A percentile compares a stretch with the other conserved stretches of the same genome.
These are phyloP conservation scores for Glaucopsyche alexis DNA, from an alignment of 2,888 invertebrate species.

Conservation along the genomic window DNA sequence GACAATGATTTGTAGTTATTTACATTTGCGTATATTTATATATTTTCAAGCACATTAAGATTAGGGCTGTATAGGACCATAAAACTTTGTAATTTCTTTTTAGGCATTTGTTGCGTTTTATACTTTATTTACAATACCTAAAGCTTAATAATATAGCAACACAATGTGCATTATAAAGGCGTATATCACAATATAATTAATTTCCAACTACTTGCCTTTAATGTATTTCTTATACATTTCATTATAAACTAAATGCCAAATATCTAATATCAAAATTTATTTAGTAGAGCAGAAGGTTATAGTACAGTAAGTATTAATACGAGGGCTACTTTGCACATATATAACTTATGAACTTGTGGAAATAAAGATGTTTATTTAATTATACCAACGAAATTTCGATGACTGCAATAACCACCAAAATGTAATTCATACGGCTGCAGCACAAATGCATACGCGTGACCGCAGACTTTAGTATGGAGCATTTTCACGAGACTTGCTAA, in stretches of 20 bases:
- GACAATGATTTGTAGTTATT: constrained; percentile 35
- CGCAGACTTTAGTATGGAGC: too few relatives aligned
- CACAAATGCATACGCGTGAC: too few relatives aligned
- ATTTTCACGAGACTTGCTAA: too few relatives aligned
- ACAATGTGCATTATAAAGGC: constrained; percentile 13
- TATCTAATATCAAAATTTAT: too few relatives aligned
- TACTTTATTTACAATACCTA: constrained; percentile 37
- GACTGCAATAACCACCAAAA: too few relatives aligned
- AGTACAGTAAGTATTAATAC: too few relatives aligned
- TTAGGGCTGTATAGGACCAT: neutral
- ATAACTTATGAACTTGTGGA: too few relatives aligned
- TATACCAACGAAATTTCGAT: too few relatives aligned
- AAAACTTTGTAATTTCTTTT: constrained; percentile 25
- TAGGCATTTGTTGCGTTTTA: constrained; percentile 35
- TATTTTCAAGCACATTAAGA: constrained; percentile 5
- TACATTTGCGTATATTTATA: constrained; percentile 43
- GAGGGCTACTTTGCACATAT: too few relatives aligned
- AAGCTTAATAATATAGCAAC: neutral
- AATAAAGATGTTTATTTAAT: too few relatives aligned
- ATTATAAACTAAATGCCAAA: neutral
- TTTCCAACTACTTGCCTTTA: neutral
- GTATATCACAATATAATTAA: neutral
- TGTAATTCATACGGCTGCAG: too few relatives aligned
- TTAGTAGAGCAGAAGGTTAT: too few relatives aligned
- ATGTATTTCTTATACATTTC: neutral